Base-by-base conservation (phyloP, 2,113 vertebrate species). In the Cranoglanis bouderius region DNA sequence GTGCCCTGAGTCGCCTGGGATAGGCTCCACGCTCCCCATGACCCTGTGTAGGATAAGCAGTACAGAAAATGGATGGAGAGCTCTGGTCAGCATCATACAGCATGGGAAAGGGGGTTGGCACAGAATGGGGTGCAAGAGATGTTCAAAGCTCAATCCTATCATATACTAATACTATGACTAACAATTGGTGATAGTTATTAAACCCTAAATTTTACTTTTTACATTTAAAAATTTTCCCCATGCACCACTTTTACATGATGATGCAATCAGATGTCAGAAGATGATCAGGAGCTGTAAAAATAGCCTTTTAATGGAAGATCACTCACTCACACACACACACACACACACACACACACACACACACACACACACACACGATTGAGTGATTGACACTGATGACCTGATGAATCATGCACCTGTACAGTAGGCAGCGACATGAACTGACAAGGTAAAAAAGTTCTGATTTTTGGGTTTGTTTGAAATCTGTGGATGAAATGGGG, bases 301-400 rank as follows among this genome's bases (percentile, higher is more conserved):
- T 67, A 35, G 6, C 8, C 6, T 35, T 74, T 74, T 38, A 72
- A 38, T 72, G 32, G 14, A 18, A 14, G 29, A 70, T 70, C 4
- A 13, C 14, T 5, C 4, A 10, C 21, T 4, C 2, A 2, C 3
- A 0, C 67, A 4, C 65, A 16, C 14, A 38, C 32, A 72, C 32
- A 72, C 67, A 38, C 67, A 72, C 67, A 74, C 70, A 74, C 38
- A 74, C 70, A 74, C 35, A 40, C 35, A 74, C 70, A 74, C 72
- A 43, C 65, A 16, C 65, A 70, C 65, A 35, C 63, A 67, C n/a
- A 4, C 65, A n/a, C 65, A 13, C 26, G 6, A 13, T 61, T 26
- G 24, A 61, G 51, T 53, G 51, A 53, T 53, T 26, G 24, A 29
- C 24, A 61, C 59, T 26, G 14, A 67, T n/a, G 26, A 67, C 32